Evolutionary conservation across 2,888 invertebrate species (phyloP), one percentile per base, ranked within the genome.

Genomic region (Pyrochroa serraticornis): DNA sequence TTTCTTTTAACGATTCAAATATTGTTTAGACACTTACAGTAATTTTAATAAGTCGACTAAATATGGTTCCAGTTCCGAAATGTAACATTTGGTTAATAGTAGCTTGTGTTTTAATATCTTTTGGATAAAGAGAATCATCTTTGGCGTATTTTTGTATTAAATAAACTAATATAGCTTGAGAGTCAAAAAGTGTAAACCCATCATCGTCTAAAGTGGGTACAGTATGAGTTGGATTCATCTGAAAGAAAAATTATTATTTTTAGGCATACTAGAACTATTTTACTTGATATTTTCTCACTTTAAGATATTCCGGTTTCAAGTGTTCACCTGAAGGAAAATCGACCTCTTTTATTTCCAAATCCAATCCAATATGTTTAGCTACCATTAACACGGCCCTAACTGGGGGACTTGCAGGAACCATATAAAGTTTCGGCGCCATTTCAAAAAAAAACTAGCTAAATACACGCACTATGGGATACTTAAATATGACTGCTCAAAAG

Each of bases 191-290:
- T 82, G 78, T 42, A 70, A 80, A 82, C 44, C 82, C 83, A 31
- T 80, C 79, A 66, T 83, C 80, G 66, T 83, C 69, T 34, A 85
- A 73, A n/a, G 82, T 81, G 1, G 85, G 85, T 38, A 85, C 71
- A 38, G 81, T 81, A 68, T 82, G 83, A 60, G 80, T 80, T 0
- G 83, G 83, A 50, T 65, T 65, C 48, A 64, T 45, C 66, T 67
- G 46, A 35, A 49, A 55, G 2, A 5, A 22, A 22, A 2, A 22
- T 22, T 22, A 22, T 22, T n/a, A n/a, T 2, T 22, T 22, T n/a
- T n/a, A 22, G 5, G 22, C 2, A 22, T 22, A 22, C 22, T 22
- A n/a, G n/a, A n/a, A n/a, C n/a, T n/a, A n/a, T n/a, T n/a, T n/a
- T n/a, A n/a, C 54, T 82, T 67, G 39, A 80, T 70, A 39, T 82